Evolutionary conservation across 2,113 vertebrate species (phyloP).

Genomic region (Spermophilus dauricus): DNA sequence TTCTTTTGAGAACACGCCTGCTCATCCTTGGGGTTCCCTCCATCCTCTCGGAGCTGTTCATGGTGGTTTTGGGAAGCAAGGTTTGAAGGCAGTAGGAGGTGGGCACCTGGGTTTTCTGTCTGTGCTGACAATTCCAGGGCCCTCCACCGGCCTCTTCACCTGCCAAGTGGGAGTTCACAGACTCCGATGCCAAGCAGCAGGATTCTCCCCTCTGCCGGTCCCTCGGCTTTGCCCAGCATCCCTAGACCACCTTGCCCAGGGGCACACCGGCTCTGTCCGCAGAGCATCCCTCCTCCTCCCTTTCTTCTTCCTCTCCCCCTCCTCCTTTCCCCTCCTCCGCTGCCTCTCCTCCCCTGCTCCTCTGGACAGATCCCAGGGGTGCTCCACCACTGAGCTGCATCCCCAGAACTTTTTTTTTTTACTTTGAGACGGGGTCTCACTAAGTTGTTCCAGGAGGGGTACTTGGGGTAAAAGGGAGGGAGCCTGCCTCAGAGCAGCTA

Average conservation of each 20-base stretch:
- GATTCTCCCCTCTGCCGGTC: not conserved
- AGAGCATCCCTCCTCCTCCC: not conserved
- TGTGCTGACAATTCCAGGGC: not conserved
- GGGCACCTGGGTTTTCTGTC: not conserved
- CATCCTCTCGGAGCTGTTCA: not conserved
- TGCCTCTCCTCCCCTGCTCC: too few relatives aligned
- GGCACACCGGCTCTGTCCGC: rapidly evolving
- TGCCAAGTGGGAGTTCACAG: too few relatives aligned
- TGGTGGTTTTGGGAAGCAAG: not conserved
- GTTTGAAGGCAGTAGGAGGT: not conserved
- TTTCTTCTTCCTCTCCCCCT: too few relatives aligned
- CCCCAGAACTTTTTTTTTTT: too few relatives aligned
- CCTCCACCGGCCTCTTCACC: too few relatives aligned
- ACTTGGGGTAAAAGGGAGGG: too few relatives aligned
- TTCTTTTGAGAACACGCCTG: not conserved
- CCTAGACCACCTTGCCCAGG: not conserved
- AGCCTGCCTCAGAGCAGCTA: not conserved
- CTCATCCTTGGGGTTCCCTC: not conserved
- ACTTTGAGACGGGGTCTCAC: too few relatives aligned
- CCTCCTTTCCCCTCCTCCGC: too few relatives aligned
- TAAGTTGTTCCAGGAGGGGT: too few relatives aligned
- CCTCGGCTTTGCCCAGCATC: not conserved
- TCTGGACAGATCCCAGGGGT: too few relatives aligned
- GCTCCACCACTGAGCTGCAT: too few relatives aligned
- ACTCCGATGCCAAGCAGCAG: too few relatives aligned